Evolutionary conservation across 2,797 vertebrate genomes (phyloP), one percentile per base, ranked within the genome.

Genomic region (Rachycentron canadum): DNA sequence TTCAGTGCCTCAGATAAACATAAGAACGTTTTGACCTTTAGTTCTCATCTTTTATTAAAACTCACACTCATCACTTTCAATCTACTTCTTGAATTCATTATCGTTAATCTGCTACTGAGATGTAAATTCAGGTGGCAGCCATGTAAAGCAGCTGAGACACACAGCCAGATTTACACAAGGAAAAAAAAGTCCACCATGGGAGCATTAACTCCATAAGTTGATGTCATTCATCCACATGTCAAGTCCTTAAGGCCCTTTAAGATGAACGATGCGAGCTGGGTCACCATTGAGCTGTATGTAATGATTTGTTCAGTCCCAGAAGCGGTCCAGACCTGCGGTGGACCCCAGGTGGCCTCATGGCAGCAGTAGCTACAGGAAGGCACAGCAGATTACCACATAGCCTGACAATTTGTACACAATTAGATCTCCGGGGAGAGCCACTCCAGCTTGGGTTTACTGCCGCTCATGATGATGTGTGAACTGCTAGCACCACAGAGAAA

Each of bases 261-360:
- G 69, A 83, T 49, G 58, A 75, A 30, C 17, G 43, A 73, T 75
- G 81, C 17, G 4, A 50, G 43, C 43, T 4, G 34, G 77, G 69
- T 80, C 76, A 73, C 53, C 59, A 49, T 17, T 86, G 72, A 73
- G 82, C 76, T 75, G 71, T 28, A 62, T 56, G 62, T 63, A 78
- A 84, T 85, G 71, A 83, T 79, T 79, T 75, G 43, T 50, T 72
- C 28, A 36, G n/a, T 81, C 86, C 76, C 80, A 84, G 77, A 85
- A 78, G 85, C 80, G 70, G 73, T 85, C 43, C 67, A 71, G 69
- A 70, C 72, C 73, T 77, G 71, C 2, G 23, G n/a, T 53, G 73
- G 86, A 79, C 84, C 86, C 81, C 89, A 91, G 74, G 81, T 87
- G 91, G 84, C 76, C 81, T 34, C 40, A 16, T 73, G 71, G 77